Base-by-base conservation (phyloP, 2,797 vertebrate species). In the Microcaecilia unicolor region DNA sequence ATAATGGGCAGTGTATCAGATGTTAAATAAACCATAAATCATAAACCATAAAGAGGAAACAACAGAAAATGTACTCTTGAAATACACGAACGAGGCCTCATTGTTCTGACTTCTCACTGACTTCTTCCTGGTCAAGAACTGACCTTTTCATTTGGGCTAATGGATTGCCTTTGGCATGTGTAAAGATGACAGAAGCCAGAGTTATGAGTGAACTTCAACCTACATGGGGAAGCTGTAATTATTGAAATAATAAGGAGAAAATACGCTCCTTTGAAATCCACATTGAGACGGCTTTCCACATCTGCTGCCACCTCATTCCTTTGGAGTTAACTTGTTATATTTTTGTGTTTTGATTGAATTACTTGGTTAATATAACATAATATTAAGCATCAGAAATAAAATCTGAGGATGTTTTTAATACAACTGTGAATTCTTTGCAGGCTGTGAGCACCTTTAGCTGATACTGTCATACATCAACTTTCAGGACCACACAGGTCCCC, bases 211-310 rank as follows among this genome's bases (percentile, higher is more conserved):
- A 73, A 76, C 77, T 76, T 76, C 70, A 68, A 75, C 78, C 77
- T 75, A 58, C 61, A 28, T 74, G 81, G 78, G n/a, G 77, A 86
- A 84, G 76, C 80, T 74, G 67, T 81, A 81, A 78, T 81, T 81
- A 81, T 72, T 76, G 71, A 72, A 82, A 80, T 80, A 76, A 79
- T 75, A 80, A 29, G n/a, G 71, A 44, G 30, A 67, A 65, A 76
- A 79, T 39, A 31, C 43, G 7, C 58, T 76, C 73, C 62, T 70
- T 28, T 10, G 49, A 58, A 58, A 63, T 48, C 34, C 34, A 56
- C 42, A 52, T 38, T 24, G 61, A 72, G n/a, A 11, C 6, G 52
- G 40, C n/a, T 13, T 51, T 42, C 51, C 59, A 18, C 3, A n/a
- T 30, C 58, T 10, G 6, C 34, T 2, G 19, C 45, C 20, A 10